phyloP scores from a whole-genome alignment of 2,113 vertebrate species.

The Thymallus thymallus region DNA sequence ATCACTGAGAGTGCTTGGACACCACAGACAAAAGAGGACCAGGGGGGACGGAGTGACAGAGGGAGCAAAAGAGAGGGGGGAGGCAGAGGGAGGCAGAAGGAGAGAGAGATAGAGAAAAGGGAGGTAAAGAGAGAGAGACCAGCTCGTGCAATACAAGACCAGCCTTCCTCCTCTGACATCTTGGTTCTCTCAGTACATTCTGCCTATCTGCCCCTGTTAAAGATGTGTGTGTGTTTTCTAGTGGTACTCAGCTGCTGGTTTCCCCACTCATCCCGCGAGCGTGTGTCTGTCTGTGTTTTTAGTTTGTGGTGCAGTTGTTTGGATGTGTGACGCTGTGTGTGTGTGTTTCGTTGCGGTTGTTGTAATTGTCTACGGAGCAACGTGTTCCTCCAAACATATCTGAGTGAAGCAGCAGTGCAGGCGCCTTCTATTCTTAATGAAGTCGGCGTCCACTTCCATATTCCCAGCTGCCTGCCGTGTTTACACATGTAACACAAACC shows the following conservation, averaged over 20 bases:
- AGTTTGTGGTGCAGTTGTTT: neutral
- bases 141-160: neutral
- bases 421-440: constrained; percentile 73
- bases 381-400: constrained; percentile 58
- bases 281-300: constrained; percentile 12
- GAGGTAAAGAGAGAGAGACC: neutral
- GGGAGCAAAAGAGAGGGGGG: neutral
- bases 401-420: constrained; percentile 50
- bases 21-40: constrained; percentile 24
- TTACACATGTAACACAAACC: constrained; percentile 64
- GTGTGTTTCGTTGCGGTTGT: constrained; percentile 55
- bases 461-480: constrained; percentile 56
- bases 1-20: constrained; percentile 44
- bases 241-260: neutral
- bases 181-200: constrained; percentile 1
- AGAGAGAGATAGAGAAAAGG: neutral
- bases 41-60: neutral
- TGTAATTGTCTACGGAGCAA: constrained; percentile 53
- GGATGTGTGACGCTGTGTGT: constrained; percentile 9
- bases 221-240: neutral
- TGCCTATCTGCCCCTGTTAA: neutral
- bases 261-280: neutral
- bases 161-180: constrained; percentile 20
- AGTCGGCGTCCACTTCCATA: constrained; percentile 66
- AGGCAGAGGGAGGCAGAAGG: neutral